Evolutionary conservation across 2,888 invertebrate species (phyloP).

Genomic region (Spilosoma lubricipeda): DNA sequence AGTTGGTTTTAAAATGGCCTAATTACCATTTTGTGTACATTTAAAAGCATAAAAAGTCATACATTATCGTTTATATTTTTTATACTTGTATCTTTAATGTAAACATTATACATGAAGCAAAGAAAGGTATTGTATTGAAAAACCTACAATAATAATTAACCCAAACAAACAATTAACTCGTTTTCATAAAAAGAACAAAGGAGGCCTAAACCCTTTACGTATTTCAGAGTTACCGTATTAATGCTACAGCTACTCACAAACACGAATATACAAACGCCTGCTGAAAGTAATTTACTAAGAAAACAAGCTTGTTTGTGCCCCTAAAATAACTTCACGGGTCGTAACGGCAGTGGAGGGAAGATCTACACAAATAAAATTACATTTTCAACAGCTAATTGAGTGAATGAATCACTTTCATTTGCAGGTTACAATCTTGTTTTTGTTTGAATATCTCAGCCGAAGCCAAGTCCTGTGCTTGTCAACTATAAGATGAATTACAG

Average conservation of each 20-base stretch:
- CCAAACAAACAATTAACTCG: not conserved
- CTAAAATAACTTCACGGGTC: conserved; percentile 47
- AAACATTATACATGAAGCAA: not conserved
- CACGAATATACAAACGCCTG: conserved; percentile 23
- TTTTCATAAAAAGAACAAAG: conserved; percentile 1
- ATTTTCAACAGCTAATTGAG: conserved; percentile 71
- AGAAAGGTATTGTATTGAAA: not conserved
- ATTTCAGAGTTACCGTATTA: conserved; percentile 7
- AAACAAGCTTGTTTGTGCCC: conserved; percentile 50
- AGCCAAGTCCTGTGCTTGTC: conserved; percentile 55
- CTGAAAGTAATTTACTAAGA: conserved; percentile 52
- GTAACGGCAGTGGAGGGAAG: conserved; percentile 22
- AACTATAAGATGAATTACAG: conserved; percentile 70
- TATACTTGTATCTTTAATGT: not conserved
- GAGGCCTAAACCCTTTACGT: not conserved
- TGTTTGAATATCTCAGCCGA: conserved; percentile 45
- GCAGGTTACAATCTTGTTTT: conserved; percentile 66
- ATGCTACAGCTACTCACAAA: conserved; percentile 7
- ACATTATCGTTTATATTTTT: not conserved
- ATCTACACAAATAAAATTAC: conserved; percentile 61
- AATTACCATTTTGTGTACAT: too few species aligned
- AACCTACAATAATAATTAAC: not conserved
- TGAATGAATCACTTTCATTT: conserved; percentile 73
- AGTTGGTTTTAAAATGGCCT: too few species aligned
- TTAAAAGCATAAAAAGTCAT: not conserved